Base-by-base conservation (phyloP, 1,140 invertebrate species). In the Drosophila oshimai region DNA sequence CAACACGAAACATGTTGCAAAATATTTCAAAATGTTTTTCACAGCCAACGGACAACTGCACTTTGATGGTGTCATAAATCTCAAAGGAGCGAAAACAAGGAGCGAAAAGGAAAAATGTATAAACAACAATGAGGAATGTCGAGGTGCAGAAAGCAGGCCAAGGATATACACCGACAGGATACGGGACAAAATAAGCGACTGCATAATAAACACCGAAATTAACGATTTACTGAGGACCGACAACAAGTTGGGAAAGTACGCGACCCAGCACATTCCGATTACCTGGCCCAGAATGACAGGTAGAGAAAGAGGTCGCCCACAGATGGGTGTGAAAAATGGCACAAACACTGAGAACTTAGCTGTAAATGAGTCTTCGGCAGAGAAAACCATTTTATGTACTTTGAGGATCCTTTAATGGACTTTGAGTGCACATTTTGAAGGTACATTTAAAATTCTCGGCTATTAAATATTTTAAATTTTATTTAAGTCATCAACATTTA, bases 1-100 rank as follows among this genome's bases (percentile, higher is more conserved):
- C 77, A 76, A 77, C 67, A 83, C 53, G 60, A 78, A 84, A 74
- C 69, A 83, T 84, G 78, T 84, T 84, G 78, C 78, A 72, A 81
- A 83, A 81, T 76, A 64, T 68, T 74, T 55, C 28, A 61, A 46
- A 74, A 31, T 67, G 47, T 71, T 45, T n/a, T 44, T 17, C 31
- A n/a, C 41, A 15, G 36, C 34, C 17, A 33, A 37, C 42, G 45
- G 26, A 50, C 57, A 81, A 83, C 62, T 83, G 80, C 79, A 86
- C 45, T 69, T 64, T 74, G 80, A 79, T 79, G 75, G 74, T 60
- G 54, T 74, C 79, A 83, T 86, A 83, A 83, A 83, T 86, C 58
- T 60, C 62, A 67, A 64, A 60, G 39, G 49, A 39, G 37, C 39
- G 26, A 24, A 12, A 58, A 46, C 17, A 39, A 42, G 18, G 13